Evolutionary conservation across 2,888 invertebrate genomes (phyloP).

Genomic region (Pasiphila rectangulata): DNA sequence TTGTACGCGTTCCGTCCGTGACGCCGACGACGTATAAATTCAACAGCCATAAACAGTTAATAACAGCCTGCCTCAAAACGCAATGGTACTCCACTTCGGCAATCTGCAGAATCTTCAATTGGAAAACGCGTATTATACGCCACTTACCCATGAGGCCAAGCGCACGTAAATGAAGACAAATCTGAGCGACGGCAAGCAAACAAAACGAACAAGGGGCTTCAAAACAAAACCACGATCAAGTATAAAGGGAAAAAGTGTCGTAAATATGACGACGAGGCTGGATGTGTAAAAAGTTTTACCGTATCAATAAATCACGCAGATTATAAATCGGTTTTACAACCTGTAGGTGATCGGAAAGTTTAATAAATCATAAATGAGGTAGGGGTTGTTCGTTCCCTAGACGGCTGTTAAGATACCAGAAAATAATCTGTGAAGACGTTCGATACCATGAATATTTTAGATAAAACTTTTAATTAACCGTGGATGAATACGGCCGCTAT

Average conservation of each 20-base stretch:
- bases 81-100: conserved; percentile 59
- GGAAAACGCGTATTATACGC: conserved; percentile 59
- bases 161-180: conserved; percentile 30
- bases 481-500: conserved; percentile 41
- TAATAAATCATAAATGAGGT: conserved; percentile 67
- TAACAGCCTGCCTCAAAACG: conserved; percentile 68
- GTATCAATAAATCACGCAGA: conserved; percentile 67
- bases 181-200: conserved; percentile 20
- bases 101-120: conserved; percentile 64
- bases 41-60: conserved; percentile 70
- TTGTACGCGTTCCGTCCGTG: conserved; percentile 71
- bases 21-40: conserved; percentile 67
- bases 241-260: conserved; percentile 33
- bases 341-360: conserved; percentile 60
- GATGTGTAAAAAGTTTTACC: conserved; percentile 62
- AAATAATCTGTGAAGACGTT: conserved; percentile 24
- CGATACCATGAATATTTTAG: conserved; percentile 24
- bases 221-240: conserved; percentile 30
- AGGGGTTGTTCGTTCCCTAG: conserved; percentile 56
- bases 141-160: conserved; percentile 40
- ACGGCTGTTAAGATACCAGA: conserved; percentile 48
- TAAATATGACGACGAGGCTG: conserved; percentile 40
- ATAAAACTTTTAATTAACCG: conserved; percentile 42
- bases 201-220: conserved; percentile 17
- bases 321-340: conserved; percentile 72